Evolutionary conservation across 2,797 vertebrate species (phyloP), one percentile per base, ranked within the genome.

Genomic region (Orestias chungarensis): DNA sequence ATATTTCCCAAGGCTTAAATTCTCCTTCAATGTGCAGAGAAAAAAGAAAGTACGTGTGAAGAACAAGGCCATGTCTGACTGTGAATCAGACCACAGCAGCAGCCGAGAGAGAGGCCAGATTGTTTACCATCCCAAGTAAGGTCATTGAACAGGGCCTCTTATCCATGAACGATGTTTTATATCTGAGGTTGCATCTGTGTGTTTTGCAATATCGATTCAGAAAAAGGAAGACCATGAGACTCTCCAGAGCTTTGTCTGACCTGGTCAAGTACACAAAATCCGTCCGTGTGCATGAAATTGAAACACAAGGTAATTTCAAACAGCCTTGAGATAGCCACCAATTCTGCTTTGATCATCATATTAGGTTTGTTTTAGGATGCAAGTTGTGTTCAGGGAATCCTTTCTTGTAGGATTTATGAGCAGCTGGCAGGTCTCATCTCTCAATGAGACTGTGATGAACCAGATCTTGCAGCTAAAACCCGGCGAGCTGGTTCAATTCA

Each of bases 361-460:
- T 52, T 55, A 11, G n/a, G 47, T n/a, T n/a, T 17, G 27, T 27
- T 52, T 27, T 50, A 25, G n/a, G 49, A 55, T 25, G 11, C 49
- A 27, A 12, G n/a, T 3, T 52, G 50, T 27, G 25, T 1, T 52
- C 55, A 49, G 78, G 33, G 8, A 38, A 47, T 52, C 68, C 52
- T 72, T 27, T 80, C 49, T 80, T 80, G 0, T 74, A 98, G 98
- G 95, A 54, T 83, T 86, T 20, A 82, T 85, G 2, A 96, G 90
- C 85, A 97, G 96, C 78, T 99, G 98, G 96, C 97, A 99, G 91
- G 98, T 99, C 20, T 97, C 97, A 0, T 99, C 97, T n/a, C 96
- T 99, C 87, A 98, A 97, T 1, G 98, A 99, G 88, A 96, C 96
- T 1, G 95, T 96, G 73, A 95, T 96, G 81, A 96, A 97, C 88